Percentiles rank a stretch among this genome's conserved stretches.
Evolutionary conservation across 1,140 invertebrate genomes (phyloP).

Genomic region (Eupeodes corollae): DNA sequence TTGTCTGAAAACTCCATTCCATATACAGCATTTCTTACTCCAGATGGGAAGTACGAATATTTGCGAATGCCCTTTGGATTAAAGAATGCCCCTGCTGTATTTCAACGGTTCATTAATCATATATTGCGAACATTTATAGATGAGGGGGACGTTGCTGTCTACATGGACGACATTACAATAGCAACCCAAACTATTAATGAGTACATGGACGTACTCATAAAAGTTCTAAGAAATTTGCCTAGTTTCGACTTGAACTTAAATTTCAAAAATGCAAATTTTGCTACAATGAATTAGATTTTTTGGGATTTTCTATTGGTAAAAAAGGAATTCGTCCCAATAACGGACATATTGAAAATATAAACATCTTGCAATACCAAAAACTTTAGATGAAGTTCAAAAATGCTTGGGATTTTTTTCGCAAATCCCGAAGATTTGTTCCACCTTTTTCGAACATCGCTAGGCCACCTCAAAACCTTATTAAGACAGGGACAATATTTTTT

Average conservation of each 20-base stretch:
- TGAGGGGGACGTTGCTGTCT: background rate
- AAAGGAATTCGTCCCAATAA: too few relatives aligned
- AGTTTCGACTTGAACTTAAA: background rate
- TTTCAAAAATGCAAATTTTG: too few relatives aligned
- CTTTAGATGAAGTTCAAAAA: background rate
- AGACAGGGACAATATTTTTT: background rate
- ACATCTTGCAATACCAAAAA: too few relatives aligned
- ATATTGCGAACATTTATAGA: slow-evolving; percentile 15
- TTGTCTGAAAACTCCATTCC: slow-evolving; percentile 5
- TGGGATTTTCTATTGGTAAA: too few relatives aligned
- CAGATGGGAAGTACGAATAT: slow-evolving; percentile 16
- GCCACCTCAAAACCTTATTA: too few relatives aligned
- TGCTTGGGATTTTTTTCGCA: too few relatives aligned
- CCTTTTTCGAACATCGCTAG: background rate
- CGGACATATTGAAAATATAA: background rate
- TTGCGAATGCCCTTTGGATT: slow-evolving; percentile 9
- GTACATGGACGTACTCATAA: slow-evolving; percentile 1
- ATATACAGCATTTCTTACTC: slow-evolving; percentile 13
- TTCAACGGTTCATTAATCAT: slow-evolving; percentile 30
- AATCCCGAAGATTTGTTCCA: too few relatives aligned
- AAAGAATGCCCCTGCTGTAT: slow-evolving; percentile 19
- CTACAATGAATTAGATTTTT: too few relatives aligned
- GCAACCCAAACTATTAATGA: background rate
- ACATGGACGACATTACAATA: background rate
- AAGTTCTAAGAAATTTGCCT: slow-evolving; percentile 4